Base-by-base conservation (phyloP, 1,140 invertebrate species). In the Cydia fagiglandana region DNA sequence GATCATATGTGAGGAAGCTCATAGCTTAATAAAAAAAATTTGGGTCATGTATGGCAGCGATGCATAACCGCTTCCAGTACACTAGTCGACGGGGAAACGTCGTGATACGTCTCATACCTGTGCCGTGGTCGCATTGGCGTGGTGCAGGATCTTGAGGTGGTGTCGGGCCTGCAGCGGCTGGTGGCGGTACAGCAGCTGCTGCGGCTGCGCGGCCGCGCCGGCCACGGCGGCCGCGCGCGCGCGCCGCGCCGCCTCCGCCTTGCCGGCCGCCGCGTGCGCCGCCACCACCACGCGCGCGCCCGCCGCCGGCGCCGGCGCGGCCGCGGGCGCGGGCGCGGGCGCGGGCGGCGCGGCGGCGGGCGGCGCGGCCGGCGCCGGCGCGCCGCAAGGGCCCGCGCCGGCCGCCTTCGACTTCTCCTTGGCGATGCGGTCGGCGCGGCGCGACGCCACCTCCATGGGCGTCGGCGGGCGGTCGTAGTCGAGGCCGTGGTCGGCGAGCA, bases 401-500 rank as follows among this genome's bases (percentile, higher is more conserved):
- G 38, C 88, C 79, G 77, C 86, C 79, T 94, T 92, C 77, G 94
- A 84, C 82, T 98, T 98, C 81, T 98, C 97, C 81, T 96, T 95
- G 0, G 95, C 95, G 75, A 98, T 96, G 76, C 97, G 94, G 83
- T 99, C 98, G 2, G 97, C 97, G 81, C 97, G 94, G 73, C 96
- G 95, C 7, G 95, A 94, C 2, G 98, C 98, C 45, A 99, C 96
- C 80, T 98, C 96, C 80, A 96, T 95, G 0, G 98, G 98, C 75
- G 95, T 94, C 20, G 98, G 91, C 0, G 98, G 98, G 78, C 94
- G 94, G 80, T 99, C 98, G 83, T 98, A 97, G 83, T 95, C 95
- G 68, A 99, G 97, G 6, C 96, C 96, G 87, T 95, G 96, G 68
- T 99, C 97, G 38, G 95, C 94, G 77, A 99, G 89, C 50, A 98